Percentiles rank a stretch among this genome's conserved stretches.
Conservation (phyloP, 2,888 invertebrate species). For the Tenthredo notha region DNA sequence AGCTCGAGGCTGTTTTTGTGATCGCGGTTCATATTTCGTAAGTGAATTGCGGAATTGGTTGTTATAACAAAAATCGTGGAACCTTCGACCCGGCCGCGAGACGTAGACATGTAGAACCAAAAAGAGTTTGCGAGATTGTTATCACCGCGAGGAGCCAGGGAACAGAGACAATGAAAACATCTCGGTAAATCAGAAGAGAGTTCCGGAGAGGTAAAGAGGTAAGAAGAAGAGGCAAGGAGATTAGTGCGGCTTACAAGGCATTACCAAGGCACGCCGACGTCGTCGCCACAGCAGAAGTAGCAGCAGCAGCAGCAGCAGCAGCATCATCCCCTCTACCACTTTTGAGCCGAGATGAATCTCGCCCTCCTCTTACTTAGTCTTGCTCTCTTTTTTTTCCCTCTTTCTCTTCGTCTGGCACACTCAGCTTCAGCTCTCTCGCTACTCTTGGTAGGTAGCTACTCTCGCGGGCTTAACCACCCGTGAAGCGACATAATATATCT, state of each 20-base stretch:
- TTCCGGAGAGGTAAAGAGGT: constrained; percentile 44
- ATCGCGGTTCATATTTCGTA: neutral
- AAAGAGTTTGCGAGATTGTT: constrained; percentile 50
- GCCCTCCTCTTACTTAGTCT: constrained; percentile 57
- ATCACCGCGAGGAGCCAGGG: constrained; percentile 31
- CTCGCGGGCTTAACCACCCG: constrained; percentile 74
- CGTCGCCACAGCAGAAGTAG: constrained; percentile 54
- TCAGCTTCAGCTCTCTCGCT: constrained; percentile 40
- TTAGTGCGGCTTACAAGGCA: constrained; percentile 74
- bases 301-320: constrained; percentile 55
- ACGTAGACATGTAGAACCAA: constrained; percentile 14
- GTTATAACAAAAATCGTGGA: constrained; percentile 9
- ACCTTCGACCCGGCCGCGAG: neutral
- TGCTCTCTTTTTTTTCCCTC: constrained; percentile 32
- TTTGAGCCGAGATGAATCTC: constrained; percentile 54
- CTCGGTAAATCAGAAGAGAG: constrained; percentile 73
- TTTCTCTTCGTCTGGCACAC: neutral
- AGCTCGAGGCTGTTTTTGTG: neutral
- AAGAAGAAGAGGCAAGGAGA: constrained; percentile 67
- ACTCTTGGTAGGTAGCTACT: constrained; percentile 59
- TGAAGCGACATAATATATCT: constrained; percentile 74
- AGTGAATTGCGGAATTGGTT: neutral
- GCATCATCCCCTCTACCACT: constrained; percentile 5
- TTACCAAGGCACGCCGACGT: constrained; percentile 63
- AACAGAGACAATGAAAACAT: constrained; percentile 74